Percentiles rank a stretch among this genome's conserved stretches.
Conservation (phyloP, 30 jellyfish, hydroid and myxozoan species). For the Aurelia sp. region DNA sequence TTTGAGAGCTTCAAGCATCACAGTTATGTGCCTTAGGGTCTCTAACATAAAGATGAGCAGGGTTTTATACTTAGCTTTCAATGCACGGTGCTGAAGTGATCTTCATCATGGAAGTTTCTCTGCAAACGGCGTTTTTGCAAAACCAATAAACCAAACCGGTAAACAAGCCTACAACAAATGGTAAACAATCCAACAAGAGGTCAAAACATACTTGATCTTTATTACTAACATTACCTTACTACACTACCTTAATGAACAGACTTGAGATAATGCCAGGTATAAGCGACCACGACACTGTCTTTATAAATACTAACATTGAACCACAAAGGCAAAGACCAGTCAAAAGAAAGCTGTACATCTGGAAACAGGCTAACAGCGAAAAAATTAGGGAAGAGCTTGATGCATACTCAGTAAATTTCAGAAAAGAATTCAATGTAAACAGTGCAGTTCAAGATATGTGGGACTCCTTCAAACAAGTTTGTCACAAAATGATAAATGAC, state of each 20-base stretch:
- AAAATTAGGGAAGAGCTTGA: background rate
- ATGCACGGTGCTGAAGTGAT: too few relatives aligned
- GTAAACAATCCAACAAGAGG: constrained; percentile 15
- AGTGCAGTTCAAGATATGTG: constrained; percentile 47
- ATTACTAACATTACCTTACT: background rate
- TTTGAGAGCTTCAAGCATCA: too few relatives aligned
- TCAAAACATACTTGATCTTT: constrained; percentile 6
- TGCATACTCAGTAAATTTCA: background rate
- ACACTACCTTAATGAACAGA: background rate
- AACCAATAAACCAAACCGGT: too few relatives aligned
- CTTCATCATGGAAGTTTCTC: too few relatives aligned
- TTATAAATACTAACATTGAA: constrained; percentile 6
- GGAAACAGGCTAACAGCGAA: background rate
- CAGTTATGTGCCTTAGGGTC: too few relatives aligned
- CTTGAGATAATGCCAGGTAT: constrained; percentile 20
- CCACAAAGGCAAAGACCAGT: constrained; percentile 15
- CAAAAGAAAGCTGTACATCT: constrained; percentile 5
- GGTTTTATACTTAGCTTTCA: too few relatives aligned
- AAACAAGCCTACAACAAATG: background rate
- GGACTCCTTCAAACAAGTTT: constrained; percentile 26
- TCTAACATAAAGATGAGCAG: too few relatives aligned
- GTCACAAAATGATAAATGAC: constrained; percentile 22
- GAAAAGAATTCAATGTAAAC: constrained; percentile 4
- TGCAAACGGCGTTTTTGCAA: too few relatives aligned
- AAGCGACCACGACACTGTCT: constrained; percentile 5